Evolutionary conservation across 2,113 vertebrate genomes (phyloP), one percentile per base, ranked within the genome.

Genomic region (Leucoraja erinaceus): DNA sequence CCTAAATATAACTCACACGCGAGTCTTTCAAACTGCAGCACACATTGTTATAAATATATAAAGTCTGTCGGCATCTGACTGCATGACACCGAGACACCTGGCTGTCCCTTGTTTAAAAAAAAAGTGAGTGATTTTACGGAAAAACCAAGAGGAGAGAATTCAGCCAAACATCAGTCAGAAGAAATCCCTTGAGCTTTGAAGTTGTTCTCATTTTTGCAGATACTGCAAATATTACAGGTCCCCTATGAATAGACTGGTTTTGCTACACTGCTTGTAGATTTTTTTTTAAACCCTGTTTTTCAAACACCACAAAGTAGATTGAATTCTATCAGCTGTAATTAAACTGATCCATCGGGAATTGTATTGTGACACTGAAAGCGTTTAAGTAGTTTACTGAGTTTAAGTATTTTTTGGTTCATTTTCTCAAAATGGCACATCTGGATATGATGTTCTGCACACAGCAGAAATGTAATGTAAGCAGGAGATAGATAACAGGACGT

Each of bases 161-260:
- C 68, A 91, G 20, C 33, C 33, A 91, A 68, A 91, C 68, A 91
- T 91, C 68, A 91, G 90, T 91, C 90, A 91, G 66, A 91, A 11
- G 33, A 88, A 88, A 88, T 91, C 90, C 72, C 90, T 28, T 2
- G 90, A 91, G 90, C 33, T 72, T 72, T 91, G 14, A 22, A 38
- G 38, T 91, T 70, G 68, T 38, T 91, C 38, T 74, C 38, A 72
- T 54, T 91, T 33, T 33, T 70, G 90, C 90, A 38, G 9, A 91
- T 68, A 74, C 66, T 74, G 68, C 90, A 91, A 20, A 22, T 91
- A 47, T 74, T 28, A 72, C 90, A 12, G 68, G 7, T 91, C 90
- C 90, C 90, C 38, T 72, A 68, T 91, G 90, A 91, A 38, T 91
- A 74, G 25, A 68, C 33, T 72, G 66, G 9, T 91, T 91, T 72